These are phyloP conservation scores for Hystrix brachyura DNA, from an alignment of 2,113 vertebrate species.

Conservation along the genomic window DNA sequence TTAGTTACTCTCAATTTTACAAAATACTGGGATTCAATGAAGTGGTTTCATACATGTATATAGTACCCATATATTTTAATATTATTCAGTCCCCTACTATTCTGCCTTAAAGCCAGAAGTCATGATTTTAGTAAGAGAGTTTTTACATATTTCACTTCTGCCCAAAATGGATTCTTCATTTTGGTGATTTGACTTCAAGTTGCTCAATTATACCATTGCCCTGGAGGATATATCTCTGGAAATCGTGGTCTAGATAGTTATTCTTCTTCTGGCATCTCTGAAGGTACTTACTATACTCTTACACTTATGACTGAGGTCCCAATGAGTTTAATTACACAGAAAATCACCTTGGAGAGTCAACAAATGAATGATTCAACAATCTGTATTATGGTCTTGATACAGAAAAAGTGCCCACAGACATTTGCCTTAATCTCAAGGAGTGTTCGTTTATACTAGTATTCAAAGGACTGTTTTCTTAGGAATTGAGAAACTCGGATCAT, in stretches of 20 bases:
- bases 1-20: not conserved
- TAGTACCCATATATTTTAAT: not conserved
- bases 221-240: not conserved
- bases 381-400: rapidly evolving
- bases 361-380: not conserved
- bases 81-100: not conserved
- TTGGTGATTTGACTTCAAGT: not conserved
- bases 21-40: not conserved
- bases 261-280: conserved; percentile 40
- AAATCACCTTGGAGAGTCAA: not conserved
- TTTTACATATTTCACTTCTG: not conserved
- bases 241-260: not conserved
- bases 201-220: not conserved
- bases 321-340: conserved; percentile 68
- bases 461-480: not conserved
- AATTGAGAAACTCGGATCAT: not conserved
- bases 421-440: not conserved
- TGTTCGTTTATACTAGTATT: not conserved
- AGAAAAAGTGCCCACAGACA: not conserved
- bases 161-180: not conserved
- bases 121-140: not conserved
- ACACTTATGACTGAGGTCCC: not conserved
- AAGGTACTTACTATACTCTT: not conserved
- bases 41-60: not conserved
- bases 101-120: not conserved